Conservation (phyloP, 2,113 vertebrate genomes). For the Edolisoma coerulescens region DNA sequence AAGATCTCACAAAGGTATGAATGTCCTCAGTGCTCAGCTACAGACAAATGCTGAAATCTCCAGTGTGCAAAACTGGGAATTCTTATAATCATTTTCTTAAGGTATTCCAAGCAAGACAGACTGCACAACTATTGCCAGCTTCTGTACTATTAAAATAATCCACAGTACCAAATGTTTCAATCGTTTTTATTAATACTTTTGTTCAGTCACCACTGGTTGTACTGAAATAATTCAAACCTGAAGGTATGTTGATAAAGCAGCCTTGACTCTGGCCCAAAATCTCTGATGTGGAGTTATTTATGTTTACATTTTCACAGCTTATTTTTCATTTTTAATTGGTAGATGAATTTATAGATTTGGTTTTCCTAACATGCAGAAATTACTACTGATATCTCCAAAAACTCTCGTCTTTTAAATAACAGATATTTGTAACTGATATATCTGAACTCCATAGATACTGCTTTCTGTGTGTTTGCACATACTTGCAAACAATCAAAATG, state of each 20-base stretch:
- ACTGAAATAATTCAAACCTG: not conserved
- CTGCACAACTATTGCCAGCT: not conserved
- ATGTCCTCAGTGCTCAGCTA: not conserved
- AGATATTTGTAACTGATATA: not conserved
- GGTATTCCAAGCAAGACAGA: not conserved
- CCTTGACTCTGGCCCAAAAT: not conserved
- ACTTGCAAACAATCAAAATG: not conserved
- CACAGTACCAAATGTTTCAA: not conserved
- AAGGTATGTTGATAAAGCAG: not conserved
- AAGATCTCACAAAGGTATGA: conserved; percentile 95
- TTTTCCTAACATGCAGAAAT: not conserved
- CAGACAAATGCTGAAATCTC: not conserved
- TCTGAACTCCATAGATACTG: not conserved
- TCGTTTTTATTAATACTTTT: not conserved
- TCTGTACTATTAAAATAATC: not conserved
- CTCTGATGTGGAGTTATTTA: not conserved
- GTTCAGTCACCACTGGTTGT: not conserved
- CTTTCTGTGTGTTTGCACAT: not conserved
- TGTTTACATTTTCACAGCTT: not conserved
- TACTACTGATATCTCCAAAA: not conserved
- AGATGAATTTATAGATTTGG: not conserved
- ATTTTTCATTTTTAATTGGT: not conserved
- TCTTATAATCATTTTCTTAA: not conserved
- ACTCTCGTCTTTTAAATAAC: not conserved
- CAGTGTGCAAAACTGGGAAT: not conserved